Evolutionary conservation across 2,113 vertebrate species (phyloP).

Genomic region (Uria lomvia): DNA sequence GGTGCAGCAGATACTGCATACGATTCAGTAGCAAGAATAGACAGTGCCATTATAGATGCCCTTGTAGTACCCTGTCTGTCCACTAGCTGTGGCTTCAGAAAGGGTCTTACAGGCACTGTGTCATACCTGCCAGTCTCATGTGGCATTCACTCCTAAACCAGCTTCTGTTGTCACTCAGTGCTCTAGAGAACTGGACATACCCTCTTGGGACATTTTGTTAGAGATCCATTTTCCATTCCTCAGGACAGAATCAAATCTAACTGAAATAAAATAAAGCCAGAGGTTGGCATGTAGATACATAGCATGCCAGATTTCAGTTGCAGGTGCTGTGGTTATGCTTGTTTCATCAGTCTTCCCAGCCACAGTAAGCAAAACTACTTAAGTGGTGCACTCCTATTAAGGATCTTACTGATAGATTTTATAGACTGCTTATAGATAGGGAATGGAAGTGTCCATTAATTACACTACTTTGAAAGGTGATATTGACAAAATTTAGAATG

Average conservation of each 20-base stretch:
- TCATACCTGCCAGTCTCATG: not conserved
- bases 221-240: not conserved
- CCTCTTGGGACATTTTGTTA: not conserved
- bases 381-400: not conserved
- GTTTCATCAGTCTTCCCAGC: not conserved
- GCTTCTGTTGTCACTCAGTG: not conserved
- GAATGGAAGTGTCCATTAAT: not conserved
- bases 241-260: not conserved
- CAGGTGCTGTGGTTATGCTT: not conserved
- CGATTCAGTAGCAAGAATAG: not conserved
- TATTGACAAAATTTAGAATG: not conserved
- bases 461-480: not conserved
- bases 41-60: not conserved
- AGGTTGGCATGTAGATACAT: not conserved
- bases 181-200: not conserved
- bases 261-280: not conserved
- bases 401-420: not conserved
- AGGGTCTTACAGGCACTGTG: not conserved
- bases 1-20: not conserved
- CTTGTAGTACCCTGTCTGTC: not conserved
- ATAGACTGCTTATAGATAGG: not conserved
- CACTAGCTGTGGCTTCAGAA: not conserved
- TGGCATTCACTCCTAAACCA: not conserved
- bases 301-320: not conserved
- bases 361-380: not conserved